Evolutionary conservation across 2,888 invertebrate species (phyloP).

Genomic region (Lacanobia wlatinum): DNA sequence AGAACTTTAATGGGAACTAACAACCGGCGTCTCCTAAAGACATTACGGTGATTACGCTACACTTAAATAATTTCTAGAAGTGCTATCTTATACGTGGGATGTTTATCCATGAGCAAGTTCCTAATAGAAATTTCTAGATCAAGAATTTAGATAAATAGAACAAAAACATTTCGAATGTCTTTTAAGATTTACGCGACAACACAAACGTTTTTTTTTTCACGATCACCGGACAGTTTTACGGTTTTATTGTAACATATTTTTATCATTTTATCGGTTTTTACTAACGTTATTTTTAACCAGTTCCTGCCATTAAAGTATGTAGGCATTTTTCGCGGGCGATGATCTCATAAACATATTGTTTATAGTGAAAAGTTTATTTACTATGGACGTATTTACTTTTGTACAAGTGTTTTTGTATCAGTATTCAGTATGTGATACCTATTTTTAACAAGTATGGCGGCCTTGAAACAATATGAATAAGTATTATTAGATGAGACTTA

Average conservation of each 20-base stretch:
- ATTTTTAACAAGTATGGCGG: constrained; percentile 9
- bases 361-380: constrained; percentile 35
- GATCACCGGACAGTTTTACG: not conserved
- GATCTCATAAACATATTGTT: constrained; percentile 39
- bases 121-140: constrained; percentile 2
- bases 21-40: constrained; percentile 45
- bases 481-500: constrained; percentile 3
- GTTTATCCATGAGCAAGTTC: constrained; percentile 14
- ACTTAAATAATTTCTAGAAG: not conserved
- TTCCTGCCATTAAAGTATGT: constrained; percentile 9
- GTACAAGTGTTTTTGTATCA: constrained; percentile 30
- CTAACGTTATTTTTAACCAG: constrained; percentile 13
- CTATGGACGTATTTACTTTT: constrained; percentile 24
- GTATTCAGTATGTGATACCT: constrained; percentile 8
- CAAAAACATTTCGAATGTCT: constrained; percentile 7
- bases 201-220: constrained; percentile 11
- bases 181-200: constrained; percentile 13
- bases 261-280: not conserved
- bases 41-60: constrained; percentile 10
- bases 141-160: constrained; percentile 4
- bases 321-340: constrained; percentile 20
- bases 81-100: constrained; percentile 10
- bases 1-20: constrained; percentile 12
- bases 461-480: constrained; percentile 18
- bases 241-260: constrained; percentile 1